Percentiles rank a stretch among this genome's conserved stretches.
Conservation (phyloP, 2,113 vertebrate genomes). For the Heterotilapia buettikoferi region DNA sequence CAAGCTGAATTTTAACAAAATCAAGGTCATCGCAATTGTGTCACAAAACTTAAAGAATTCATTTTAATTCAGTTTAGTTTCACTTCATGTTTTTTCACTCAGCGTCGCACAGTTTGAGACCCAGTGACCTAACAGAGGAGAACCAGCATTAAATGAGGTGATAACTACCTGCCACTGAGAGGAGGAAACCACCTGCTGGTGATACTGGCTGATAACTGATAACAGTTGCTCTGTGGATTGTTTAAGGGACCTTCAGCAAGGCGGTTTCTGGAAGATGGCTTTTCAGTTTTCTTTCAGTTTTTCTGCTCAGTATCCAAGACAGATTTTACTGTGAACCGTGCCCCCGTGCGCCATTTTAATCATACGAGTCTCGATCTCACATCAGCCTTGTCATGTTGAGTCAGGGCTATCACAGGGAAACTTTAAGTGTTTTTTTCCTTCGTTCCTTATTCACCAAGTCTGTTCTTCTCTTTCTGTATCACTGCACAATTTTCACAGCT, state of each 20-base stretch:
- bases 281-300: not conserved
- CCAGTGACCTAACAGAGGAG: not conserved
- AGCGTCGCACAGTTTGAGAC: not conserved
- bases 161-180: not conserved
- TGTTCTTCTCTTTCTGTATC: slow-evolving; percentile 20
- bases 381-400: not conserved
- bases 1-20: not conserved
- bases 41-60: not conserved
- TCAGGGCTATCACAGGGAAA: not conserved
- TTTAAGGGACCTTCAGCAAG: not conserved
- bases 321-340: not conserved
- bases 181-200: not conserved
- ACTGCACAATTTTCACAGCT: slow-evolving; percentile 55
- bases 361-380: not conserved
- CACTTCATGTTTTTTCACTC: not conserved
- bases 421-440: not conserved
- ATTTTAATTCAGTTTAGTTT: not conserved
- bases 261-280: not conserved
- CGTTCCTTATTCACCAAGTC: not conserved
- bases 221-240: not conserved
- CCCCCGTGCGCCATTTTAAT: not conserved
- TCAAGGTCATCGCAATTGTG: not conserved
- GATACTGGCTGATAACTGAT: not conserved
- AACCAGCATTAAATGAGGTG: not conserved
- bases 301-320: not conserved